A percentile compares a stretch with the other conserved stretches of the same genome.
phyloP scores from a whole-genome alignment of 2,888 invertebrate species.

The Trichopoda pennipes region DNA sequence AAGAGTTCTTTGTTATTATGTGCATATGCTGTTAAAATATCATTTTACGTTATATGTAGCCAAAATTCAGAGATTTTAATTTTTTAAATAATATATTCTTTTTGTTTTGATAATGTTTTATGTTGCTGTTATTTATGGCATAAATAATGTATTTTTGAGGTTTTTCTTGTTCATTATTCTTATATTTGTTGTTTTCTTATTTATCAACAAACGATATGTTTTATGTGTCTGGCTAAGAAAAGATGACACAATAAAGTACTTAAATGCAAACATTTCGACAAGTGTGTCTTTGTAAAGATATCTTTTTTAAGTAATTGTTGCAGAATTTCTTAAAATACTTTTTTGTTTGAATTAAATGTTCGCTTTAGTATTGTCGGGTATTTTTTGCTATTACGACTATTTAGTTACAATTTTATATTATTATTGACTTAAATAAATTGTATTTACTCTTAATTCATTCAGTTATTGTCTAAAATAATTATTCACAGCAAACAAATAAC shows the following conservation, averaged over 20 bases:
- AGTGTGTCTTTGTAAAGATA: slow-evolving; percentile 34
- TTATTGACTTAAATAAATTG: not conserved
- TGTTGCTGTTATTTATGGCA: slow-evolving; percentile 52
- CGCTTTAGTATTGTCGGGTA: not conserved
- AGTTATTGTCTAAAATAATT: slow-evolving; percentile 36
- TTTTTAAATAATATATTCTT: slow-evolving; percentile 19
- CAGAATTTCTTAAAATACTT: not conserved
- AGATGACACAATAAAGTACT: slow-evolving; percentile 68
- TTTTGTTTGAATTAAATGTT: not conserved
- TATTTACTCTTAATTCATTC: slow-evolving; percentile 44
- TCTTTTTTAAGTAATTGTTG: slow-evolving; percentile 21
- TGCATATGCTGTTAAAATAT: slow-evolving; percentile 26
- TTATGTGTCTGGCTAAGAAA: slow-evolving; percentile 65
- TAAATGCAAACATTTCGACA: slow-evolving; percentile 39
- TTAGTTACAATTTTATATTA: not conserved
- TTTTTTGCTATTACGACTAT: not conserved
- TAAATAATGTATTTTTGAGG: slow-evolving; percentile 54
- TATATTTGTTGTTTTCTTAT: slow-evolving; percentile 19
- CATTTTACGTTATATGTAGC: slow-evolving; percentile 6
- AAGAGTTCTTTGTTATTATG: slow-evolving; percentile 8
- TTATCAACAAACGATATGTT: slow-evolving; percentile 50
- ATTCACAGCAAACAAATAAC: slow-evolving; percentile 35
- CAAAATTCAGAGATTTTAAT: slow-evolving; percentile 7
- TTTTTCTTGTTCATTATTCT: slow-evolving; percentile 25
- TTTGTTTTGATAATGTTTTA: slow-evolving; percentile 30